Percentiles rank a stretch among this genome's conserved stretches.
phyloP scores from a whole-genome alignment of 1,140 invertebrate genomes.

The Neodiprion pinetum region DNA sequence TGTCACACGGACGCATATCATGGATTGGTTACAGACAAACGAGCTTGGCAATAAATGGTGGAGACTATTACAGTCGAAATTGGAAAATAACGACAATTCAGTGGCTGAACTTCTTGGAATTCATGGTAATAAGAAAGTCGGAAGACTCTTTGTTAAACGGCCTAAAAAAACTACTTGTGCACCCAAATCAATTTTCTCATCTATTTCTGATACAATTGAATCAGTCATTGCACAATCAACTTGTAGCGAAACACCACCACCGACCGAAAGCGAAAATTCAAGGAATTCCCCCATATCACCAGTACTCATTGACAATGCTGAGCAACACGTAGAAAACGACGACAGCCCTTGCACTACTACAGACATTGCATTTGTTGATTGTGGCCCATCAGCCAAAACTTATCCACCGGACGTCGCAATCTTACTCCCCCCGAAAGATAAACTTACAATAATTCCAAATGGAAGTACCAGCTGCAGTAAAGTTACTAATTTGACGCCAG shows the following conservation, averaged over 20 bases:
- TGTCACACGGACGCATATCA: constrained; percentile 41
- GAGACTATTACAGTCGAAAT: constrained; percentile 24
- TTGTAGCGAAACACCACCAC: constrained; percentile 18
- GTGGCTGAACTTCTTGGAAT: not conserved
- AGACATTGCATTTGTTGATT: constrained; percentile 53
- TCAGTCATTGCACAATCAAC: not conserved
- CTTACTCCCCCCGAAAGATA: not conserved
- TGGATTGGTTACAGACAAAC: constrained; percentile 47
- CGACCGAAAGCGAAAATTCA: constrained; percentile 23
- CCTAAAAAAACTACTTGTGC: not conserved
- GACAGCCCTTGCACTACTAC: constrained; percentile 35
- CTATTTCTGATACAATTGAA: not conserved
- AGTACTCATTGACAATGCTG: not conserved
- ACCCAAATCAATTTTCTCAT: not conserved
- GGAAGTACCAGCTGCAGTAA: not conserved
- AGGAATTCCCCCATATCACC: constrained; percentile 9
- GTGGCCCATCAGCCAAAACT: constrained; percentile 34
- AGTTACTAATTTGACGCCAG: not conserved
- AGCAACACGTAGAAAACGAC: constrained; percentile 14
- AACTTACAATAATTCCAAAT: not conserved
- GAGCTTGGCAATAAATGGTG: constrained; percentile 44
- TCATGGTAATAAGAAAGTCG: not conserved
- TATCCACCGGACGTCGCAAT: not conserved
- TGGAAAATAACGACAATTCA: not conserved
- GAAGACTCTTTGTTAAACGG: not conserved